Conservation (phyloP, 2,113 vertebrate genomes). For the Apus apus region DNA sequence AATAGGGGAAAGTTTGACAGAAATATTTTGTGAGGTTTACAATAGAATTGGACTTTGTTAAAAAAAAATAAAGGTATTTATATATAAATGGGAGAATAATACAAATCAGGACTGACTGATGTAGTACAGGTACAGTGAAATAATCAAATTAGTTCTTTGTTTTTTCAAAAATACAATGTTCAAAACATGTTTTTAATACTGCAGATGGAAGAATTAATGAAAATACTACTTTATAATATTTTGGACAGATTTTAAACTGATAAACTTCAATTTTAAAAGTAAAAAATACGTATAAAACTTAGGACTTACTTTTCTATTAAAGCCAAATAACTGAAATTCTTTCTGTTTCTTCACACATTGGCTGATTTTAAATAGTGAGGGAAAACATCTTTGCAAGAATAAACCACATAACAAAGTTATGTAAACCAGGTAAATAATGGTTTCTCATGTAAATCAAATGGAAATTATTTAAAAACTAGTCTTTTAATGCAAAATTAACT, state of each 20-base stretch:
- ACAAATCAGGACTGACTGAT: background rate
- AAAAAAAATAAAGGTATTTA: background rate
- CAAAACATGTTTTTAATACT: background rate
- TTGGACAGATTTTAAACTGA: background rate
- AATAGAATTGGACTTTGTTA: background rate
- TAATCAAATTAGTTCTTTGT: background rate
- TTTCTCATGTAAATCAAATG: background rate
- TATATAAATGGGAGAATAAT: background rate
- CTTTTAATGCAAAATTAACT: background rate
- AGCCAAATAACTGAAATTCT: background rate
- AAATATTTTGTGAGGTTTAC: background rate
- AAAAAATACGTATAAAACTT: background rate
- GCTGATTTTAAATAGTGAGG: background rate
- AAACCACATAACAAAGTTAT: background rate
- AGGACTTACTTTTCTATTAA: background rate
- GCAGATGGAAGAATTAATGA: background rate
- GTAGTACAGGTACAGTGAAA: background rate
- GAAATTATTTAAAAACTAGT: background rate
- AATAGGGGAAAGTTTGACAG: background rate
- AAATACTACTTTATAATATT: background rate
- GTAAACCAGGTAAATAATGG: background rate
- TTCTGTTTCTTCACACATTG: background rate
- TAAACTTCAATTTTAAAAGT: background rate
- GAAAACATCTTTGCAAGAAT: background rate
- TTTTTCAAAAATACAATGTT: background rate